Base-by-base conservation (phyloP, 1,140 invertebrate genomes). In the Atta cephalotes region DNA sequence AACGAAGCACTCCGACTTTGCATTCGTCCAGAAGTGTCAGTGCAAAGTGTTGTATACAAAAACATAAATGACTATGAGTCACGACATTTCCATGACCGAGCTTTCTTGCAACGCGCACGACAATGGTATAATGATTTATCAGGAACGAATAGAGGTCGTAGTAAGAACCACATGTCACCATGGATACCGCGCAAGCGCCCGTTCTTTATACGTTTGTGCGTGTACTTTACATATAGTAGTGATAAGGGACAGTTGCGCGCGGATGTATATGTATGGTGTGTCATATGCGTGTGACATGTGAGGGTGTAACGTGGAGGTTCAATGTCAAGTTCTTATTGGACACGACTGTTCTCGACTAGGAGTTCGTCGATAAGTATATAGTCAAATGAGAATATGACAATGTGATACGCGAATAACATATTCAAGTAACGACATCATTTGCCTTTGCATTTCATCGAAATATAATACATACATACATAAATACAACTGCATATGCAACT, bases 271-370 rank as follows among this genome's bases (percentile, higher is more conserved):
- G 28, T 62, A 18, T 39, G 66, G 39, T 45, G 2, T 9, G 14
- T 16, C 28, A 25, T 25, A 14, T 80, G 58, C 58, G 49, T 58
- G 72, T 79, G 6, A 65, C n/a, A 31, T 35, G 45, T 28, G 51
- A 25, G 77, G 21, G 21, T 39, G 12, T 62, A 56, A 49, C 63
- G 35, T 45, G 63, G 49, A 79, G 65, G 85, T 91, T 92, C 90
- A 92, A 92, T 92, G 91, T 92, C 91, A 92, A 91, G 88, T 90
- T 88, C 39, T 62, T 45, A 16, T 56, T 51, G 28, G 58, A 56
- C 21, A 21, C 6, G 16, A 65, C 31, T 16, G 51, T 89, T 79
- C 63, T 87, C 66, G 62, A 76, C 88, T 18, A 1, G 18, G 16
- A 2, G 4, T 53, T 68, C 63, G 65, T 68, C 63, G 65, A 66